These are phyloP conservation scores for Halictus rubicundus DNA, from an alignment of 1,140 invertebrate genomes.

Conservation along the genomic window DNA sequence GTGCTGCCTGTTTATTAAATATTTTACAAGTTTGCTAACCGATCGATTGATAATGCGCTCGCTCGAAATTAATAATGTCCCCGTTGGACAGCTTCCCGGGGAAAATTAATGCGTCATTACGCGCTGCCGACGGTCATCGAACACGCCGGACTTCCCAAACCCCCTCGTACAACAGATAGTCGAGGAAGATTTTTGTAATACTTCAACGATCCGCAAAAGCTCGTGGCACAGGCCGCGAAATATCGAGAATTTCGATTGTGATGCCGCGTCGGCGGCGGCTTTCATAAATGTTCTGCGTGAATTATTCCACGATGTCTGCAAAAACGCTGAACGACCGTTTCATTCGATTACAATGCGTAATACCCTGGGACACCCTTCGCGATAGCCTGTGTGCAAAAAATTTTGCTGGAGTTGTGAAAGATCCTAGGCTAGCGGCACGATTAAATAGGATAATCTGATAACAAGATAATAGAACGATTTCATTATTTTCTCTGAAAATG, in stretches of 20 bases:
- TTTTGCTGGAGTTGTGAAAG: too few species aligned
- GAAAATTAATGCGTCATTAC: slow-evolving; percentile 26
- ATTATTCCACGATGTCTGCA: slow-evolving; percentile 30
- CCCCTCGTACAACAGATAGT: background rate
- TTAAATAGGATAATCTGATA: too few species aligned
- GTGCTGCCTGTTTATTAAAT: background rate
- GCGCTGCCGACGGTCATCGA: slow-evolving; percentile 3
- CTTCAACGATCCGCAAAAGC: too few species aligned
- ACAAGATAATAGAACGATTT: too few species aligned
- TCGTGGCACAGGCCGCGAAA: background rate
- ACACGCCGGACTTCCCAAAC: background rate
- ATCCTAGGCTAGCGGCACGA: too few species aligned
- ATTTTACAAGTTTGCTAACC: too few species aligned
- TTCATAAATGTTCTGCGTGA: slow-evolving; percentile 19
- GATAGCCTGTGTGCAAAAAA: too few species aligned
- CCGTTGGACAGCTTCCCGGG: background rate
- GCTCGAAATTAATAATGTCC: background rate
- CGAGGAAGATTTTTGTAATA: slow-evolving; percentile 16
- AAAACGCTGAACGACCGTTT: slow-evolving; percentile 37
- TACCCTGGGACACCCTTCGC: too few species aligned
- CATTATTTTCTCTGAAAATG: too few species aligned
- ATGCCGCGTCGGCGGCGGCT: background rate
- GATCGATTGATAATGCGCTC: background rate
- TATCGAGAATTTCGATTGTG: slow-evolving; percentile 30
- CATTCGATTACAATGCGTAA: slow-evolving; percentile 22